Conservation (phyloP, 2,888 invertebrate genomes). For the Drosophila setosimentum region DNA sequence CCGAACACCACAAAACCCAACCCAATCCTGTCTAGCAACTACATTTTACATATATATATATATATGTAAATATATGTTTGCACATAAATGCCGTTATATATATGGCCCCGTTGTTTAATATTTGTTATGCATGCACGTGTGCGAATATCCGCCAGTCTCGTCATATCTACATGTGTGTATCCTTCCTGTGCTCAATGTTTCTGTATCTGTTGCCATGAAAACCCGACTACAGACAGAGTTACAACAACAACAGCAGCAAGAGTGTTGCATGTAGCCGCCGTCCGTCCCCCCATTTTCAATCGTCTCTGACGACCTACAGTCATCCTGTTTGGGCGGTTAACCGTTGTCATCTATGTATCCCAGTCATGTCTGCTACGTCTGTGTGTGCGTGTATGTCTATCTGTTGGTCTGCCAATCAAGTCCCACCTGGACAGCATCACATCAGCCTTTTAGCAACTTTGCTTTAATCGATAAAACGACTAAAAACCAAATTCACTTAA, state of each 20-base stretch:
- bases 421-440: slow-evolving; percentile 9
- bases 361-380: slow-evolving; percentile 25
- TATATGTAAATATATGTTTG: not conserved
- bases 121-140: slow-evolving; percentile 73
- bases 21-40: slow-evolving; percentile 63
- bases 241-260: slow-evolving; percentile 23
- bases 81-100: slow-evolving; percentile 34
- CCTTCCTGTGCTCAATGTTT: slow-evolving; percentile 24
- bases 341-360: slow-evolving; percentile 20
- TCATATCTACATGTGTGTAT: slow-evolving; percentile 35
- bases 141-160: slow-evolving; percentile 45
- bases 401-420: slow-evolving; percentile 11
- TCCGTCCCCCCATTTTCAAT: not conserved
- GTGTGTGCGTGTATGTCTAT: slow-evolving; percentile 4
- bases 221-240: slow-evolving; percentile 31
- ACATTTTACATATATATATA: slow-evolving; percentile 32
- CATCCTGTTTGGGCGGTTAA: slow-evolving; percentile 56
- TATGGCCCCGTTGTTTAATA: slow-evolving; percentile 52
- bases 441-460: slow-evolving; percentile 30
- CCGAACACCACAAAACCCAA: slow-evolving; percentile 29
- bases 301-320: slow-evolving; percentile 29
- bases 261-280: slow-evolving; percentile 8
- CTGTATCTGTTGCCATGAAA: slow-evolving; percentile 45
- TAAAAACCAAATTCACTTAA: not conserved
- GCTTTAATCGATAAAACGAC: slow-evolving; percentile 49